Conservation (phyloP, 2,113 vertebrate species). For the Choloepus hoffmanni region DNA sequence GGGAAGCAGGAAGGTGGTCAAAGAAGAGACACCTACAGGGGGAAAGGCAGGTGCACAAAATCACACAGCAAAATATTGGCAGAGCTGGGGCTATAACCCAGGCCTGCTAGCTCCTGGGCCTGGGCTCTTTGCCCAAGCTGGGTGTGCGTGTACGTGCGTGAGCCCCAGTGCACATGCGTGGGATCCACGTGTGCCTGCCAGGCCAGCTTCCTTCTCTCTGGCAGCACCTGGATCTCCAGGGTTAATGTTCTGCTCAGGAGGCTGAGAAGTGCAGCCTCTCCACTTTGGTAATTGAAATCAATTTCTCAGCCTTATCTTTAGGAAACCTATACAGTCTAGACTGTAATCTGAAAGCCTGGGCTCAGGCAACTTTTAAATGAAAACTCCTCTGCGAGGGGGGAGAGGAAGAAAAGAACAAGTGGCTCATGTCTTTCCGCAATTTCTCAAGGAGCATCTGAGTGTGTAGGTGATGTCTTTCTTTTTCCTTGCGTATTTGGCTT, state of each 20-base stretch:
- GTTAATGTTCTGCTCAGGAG: slow-evolving; percentile 84
- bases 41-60: background rate
- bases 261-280: slow-evolving; percentile 85
- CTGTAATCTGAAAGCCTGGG: slow-evolving; percentile 87
- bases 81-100: background rate
- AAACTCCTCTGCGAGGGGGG: slow-evolving; percentile 74
- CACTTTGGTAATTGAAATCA: slow-evolving; percentile 91
- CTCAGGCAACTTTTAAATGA: slow-evolving; percentile 87
- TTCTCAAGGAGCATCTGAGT: slow-evolving; percentile 51
- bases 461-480: slow-evolving; percentile 25
- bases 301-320: slow-evolving; percentile 91
- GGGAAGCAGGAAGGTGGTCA: background rate
- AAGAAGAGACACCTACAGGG: background rate
- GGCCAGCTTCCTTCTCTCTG: background rate
- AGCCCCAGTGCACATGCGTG: background rate
- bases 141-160: background rate
- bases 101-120: background rate
- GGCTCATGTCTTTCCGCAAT: background rate
- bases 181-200: fast-evolving
- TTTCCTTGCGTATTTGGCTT: slow-evolving; percentile 28
- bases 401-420: slow-evolving; percentile 55
- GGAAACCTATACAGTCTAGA: slow-evolving; percentile 89
- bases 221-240: slow-evolving; percentile 68
- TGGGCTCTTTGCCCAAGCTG: background rate
- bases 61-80: background rate